A percentile compares a stretch with the other conserved stretches of the same genome.
phyloP scores from a whole-genome alignment of 2,797 vertebrate species.

The Danionella dracula region DNA sequence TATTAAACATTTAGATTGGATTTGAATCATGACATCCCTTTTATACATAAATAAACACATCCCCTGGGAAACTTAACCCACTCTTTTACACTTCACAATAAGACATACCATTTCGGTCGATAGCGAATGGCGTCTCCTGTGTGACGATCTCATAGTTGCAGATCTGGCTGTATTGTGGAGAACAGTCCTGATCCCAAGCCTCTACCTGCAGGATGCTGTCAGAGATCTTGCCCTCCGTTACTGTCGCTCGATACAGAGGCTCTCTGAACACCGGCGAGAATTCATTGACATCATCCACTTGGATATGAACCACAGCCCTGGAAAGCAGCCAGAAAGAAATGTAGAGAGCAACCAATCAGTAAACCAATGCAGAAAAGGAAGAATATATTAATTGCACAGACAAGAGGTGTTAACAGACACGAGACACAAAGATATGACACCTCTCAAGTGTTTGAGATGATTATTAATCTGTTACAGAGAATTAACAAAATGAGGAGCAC shows the following conservation, averaged over 20 bases:
- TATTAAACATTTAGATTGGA: too few species aligned
- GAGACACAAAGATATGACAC: background rate
- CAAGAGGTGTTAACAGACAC: conserved; percentile 5
- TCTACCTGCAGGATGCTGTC: conserved; percentile 96
- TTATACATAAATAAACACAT: too few species aligned
- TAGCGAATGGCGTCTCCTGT: conserved; percentile 87
- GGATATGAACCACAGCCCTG: conserved; percentile 95
- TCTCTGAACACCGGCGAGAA: conserved; percentile 89
- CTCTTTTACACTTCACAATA: background rate
- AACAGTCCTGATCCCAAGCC: conserved; percentile 91
- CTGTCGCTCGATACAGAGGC: conserved; percentile 77
- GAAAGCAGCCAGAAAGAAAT: conserved; percentile 1
- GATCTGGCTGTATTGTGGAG: conserved; percentile 95
- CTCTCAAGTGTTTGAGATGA: background rate
- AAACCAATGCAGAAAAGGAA: background rate
- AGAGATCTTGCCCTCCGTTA: conserved; percentile 92
- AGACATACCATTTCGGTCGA: conserved; percentile 90
- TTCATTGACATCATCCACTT: conserved; percentile 95
- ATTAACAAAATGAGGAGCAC: background rate
- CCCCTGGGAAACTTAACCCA: too few species aligned
- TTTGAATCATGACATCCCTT: too few species aligned
- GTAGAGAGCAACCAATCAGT: conserved; percentile 4
- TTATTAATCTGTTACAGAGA: background rate
- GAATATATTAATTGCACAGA: background rate
- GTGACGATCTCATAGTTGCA: conserved; percentile 96